phyloP scores from a whole-genome alignment of 1,140 invertebrate species.

The Sinella curviseta region DNA sequence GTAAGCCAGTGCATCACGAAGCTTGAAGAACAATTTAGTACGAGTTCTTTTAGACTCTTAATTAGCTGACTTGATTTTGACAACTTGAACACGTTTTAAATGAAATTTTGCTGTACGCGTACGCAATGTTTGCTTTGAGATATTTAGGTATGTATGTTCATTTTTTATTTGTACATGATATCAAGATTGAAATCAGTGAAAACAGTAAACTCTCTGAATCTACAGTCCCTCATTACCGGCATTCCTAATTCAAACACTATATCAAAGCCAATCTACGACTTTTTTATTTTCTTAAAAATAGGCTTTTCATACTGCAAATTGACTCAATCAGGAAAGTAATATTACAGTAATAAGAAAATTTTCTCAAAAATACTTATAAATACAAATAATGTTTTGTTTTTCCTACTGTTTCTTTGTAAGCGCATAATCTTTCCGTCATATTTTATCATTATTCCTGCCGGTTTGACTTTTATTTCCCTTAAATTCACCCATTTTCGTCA shows the following conservation, averaged over 20 bases:
- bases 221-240: neutral
- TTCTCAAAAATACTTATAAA: too few species aligned
- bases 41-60: slow-evolving; percentile 14
- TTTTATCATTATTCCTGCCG: neutral
- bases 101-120: too few species aligned
- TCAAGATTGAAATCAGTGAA: neutral
- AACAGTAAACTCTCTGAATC: neutral
- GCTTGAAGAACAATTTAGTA: too few species aligned
- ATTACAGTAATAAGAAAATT: too few species aligned
- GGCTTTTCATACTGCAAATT: neutral
- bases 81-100: neutral
- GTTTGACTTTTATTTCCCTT: neutral
- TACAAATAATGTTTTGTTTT: too few species aligned
- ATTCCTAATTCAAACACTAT: neutral
- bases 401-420: too few species aligned
- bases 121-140: neutral
- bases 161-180: neutral
- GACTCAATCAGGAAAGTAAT: slow-evolving; percentile 1
- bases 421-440: too few species aligned
- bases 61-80: neutral
- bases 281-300: neutral
- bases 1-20: neutral
- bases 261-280: neutral
- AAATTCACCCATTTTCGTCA: neutral
- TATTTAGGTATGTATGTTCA: neutral